Percentiles rank a stretch among this genome's conserved stretches.
These are phyloP conservation scores for Acronicta psi DNA, from an alignment of 2,888 invertebrate species.

Conservation along the genomic window DNA sequence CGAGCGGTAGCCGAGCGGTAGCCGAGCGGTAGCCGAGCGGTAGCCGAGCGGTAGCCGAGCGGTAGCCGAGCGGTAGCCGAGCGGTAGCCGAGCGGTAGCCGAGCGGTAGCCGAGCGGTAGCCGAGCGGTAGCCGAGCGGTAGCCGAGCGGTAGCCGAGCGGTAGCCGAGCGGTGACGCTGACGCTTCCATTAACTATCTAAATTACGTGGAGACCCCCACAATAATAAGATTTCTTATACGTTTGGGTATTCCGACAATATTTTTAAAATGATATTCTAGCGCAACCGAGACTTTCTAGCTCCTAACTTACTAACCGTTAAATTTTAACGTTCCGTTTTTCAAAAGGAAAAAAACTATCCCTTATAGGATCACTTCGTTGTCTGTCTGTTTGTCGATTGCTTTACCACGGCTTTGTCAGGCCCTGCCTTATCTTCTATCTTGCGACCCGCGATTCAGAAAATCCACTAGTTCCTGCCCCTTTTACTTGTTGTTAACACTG, in stretches of 20 bases:
- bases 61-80: constrained; percentile 27
- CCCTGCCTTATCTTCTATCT: no score
- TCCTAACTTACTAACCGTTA: no score
- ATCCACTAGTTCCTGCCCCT: no score
- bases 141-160: constrained; percentile 30
- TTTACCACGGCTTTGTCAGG: no score
- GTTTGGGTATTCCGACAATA: background rate
- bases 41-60: constrained; percentile 27
- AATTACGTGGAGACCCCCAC: constrained; percentile 46
- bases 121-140: constrained; percentile 31
- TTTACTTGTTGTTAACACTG: no score
- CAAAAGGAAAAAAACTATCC: no score
- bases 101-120: constrained; percentile 23
- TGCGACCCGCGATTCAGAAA: no score
- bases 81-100: constrained; percentile 29
- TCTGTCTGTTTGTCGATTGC: no score
- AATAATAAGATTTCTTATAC: constrained; percentile 46
- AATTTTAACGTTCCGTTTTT: no score
- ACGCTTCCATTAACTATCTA: constrained; percentile 56
- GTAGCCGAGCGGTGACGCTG: constrained; percentile 34
- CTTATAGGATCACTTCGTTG: no score
- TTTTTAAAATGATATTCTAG: background rate
- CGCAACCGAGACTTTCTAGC: background rate
- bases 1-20: constrained; percentile 28
- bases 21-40: constrained; percentile 27